phyloP scores from a whole-genome alignment of 2,797 vertebrate genomes.

The Leuciscus waleckii region DNA sequence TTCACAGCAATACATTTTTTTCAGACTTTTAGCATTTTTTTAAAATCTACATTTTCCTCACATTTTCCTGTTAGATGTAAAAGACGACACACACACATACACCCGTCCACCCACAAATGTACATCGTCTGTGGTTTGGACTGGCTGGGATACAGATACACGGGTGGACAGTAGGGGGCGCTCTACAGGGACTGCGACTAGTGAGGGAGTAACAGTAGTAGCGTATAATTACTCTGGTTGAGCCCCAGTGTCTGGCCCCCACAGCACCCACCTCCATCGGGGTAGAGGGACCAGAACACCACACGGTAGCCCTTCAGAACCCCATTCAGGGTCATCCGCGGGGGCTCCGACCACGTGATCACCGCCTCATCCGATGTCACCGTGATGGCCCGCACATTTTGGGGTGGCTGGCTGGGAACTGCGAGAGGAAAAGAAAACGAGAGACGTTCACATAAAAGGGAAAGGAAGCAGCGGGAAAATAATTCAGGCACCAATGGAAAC shows the following conservation, averaged over 20 bases:
- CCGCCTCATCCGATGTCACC: constrained; percentile 93
- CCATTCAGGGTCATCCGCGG: constrained; percentile 93
- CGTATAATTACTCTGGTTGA: constrained; percentile 57
- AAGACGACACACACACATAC: constrained; percentile 19
- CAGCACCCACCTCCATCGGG: constrained; percentile 88
- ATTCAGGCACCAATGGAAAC: constrained; percentile 31
- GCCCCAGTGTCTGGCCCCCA: constrained; percentile 44
- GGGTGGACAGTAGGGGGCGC: background rate
- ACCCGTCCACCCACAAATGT: constrained; percentile 33
- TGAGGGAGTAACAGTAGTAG: constrained; percentile 41
- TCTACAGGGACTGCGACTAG: constrained; percentile 1
- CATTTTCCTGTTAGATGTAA: background rate
- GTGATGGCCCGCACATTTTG: constrained; percentile 94
- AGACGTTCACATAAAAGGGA: constrained; percentile 30
- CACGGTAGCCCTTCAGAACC: constrained; percentile 92
- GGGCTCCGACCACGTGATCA: constrained; percentile 96
- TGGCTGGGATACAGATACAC: constrained; percentile 6
- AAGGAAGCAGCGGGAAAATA: constrained; percentile 29
- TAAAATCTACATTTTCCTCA: background rate
- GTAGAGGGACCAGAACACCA: constrained; percentile 96
- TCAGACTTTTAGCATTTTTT: background rate
- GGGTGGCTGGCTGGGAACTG: constrained; percentile 96
- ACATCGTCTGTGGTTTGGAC: constrained; percentile 29
- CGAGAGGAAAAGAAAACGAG: constrained; percentile 12
- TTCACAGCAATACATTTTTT: background rate